Base-by-base conservation (phyloP, 2,888 invertebrate genomes). In the Amblyteles armatorius region DNA sequence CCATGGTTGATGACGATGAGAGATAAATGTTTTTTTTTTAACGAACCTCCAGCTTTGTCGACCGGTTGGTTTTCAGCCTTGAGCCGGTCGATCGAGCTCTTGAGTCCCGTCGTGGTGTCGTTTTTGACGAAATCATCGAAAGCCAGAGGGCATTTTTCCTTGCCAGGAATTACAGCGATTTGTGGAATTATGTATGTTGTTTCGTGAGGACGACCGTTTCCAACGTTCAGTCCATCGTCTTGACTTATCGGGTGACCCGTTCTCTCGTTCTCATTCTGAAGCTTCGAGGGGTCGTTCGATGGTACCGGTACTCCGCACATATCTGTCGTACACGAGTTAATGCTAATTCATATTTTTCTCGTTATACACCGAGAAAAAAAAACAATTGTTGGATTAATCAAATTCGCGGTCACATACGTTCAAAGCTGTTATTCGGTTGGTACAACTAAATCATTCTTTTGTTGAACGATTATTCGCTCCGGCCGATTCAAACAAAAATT, bases 281-380 rank as follows among this genome's bases (percentile, higher is more conserved):
- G 79, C 80, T 85, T 89, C 67, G 86, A 89, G 68, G 92, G 89
- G 74, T 92, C 92, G 91, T 86, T 91, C 90, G 84, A 88, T 89
- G 88, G 90, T 90, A 88, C 90, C 88, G 91, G 92, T 90, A 89
- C 91, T 88, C 88, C 93, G 90, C 92, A 93, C 93, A 92, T 94
- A 90, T 90, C 93, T 93, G 60, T n/a, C 29, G 5, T 29, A 16
- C 16, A 60, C 16, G 13, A 60, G 6, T 29, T 11, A 26, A 22
- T 60, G 29, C 3, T 16, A 29, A 60, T 60, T 33, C 4, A 57
- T 57, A 26, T 26, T 60, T 60, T 5, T 1, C 13, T 26, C 52
- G 4, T 29, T 60, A 29, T 29, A 26, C 26, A 26, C 26, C 1
- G 26, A 26, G 26, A 26, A 26, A 26, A 22, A 22, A 26, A 26